Conservation (phyloP, 2,888 invertebrate species). For the Pammene aurita region DNA sequence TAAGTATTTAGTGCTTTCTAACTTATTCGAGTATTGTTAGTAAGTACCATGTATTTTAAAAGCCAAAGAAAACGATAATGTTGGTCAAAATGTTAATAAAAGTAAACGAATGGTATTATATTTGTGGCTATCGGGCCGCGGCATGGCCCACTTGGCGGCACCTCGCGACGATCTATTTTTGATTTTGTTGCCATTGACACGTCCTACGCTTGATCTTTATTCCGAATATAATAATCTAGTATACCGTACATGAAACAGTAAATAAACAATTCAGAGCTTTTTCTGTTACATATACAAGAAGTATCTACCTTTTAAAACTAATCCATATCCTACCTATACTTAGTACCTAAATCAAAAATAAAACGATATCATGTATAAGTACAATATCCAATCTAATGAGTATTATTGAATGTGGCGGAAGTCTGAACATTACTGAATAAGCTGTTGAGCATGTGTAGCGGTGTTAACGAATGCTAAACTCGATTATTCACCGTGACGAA, state of each 20-base stretch:
- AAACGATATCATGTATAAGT: not conserved
- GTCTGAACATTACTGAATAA: not conserved
- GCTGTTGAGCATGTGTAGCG: not conserved
- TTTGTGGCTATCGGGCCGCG: conserved; percentile 50
- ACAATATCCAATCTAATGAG: conserved; percentile 2
- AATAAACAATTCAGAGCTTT: too few relatives aligned
- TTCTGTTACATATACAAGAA: too few relatives aligned
- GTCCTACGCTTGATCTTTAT: conserved; percentile 55
- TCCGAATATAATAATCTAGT: not conserved
- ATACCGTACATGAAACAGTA: too few relatives aligned
- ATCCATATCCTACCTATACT: too few relatives aligned
- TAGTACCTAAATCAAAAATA: too few relatives aligned
- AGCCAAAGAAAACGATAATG: conserved; percentile 51
- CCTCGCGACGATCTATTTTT: conserved; percentile 68
- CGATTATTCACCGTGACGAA: conserved; percentile 52
- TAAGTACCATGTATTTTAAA: too few relatives aligned
- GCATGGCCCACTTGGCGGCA: conserved; percentile 70
- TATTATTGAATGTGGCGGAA: not conserved
- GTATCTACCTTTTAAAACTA: too few relatives aligned
- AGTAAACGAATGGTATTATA: conserved; percentile 61
- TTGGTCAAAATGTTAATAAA: conserved; percentile 52
- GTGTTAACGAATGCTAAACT: conserved; percentile 41
- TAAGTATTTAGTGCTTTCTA: not conserved
- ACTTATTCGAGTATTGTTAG: too few relatives aligned
- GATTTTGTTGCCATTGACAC: conserved; percentile 68